Evolutionary conservation across 1,140 invertebrate species (phyloP), one percentile per base, ranked within the genome.

Genomic region (Drosophila saltans): DNA sequence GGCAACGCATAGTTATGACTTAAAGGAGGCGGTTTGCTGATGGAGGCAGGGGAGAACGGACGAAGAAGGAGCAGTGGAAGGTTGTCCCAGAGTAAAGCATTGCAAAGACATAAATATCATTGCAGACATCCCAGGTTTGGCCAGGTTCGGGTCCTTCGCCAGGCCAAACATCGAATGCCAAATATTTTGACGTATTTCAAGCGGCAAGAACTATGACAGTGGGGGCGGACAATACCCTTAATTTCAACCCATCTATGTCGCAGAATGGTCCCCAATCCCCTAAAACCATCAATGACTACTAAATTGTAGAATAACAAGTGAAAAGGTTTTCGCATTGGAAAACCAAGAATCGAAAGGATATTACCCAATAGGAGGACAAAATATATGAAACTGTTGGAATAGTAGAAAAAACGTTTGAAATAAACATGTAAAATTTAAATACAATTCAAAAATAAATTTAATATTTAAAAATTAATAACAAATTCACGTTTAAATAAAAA

Each of bases 161-260:
- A 71, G 71, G 71, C 45, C 71, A 80, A 80, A 70, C 84, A 89
- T 89, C 84, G 84, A 89, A 89, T 84, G 85, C 80, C 84, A 89
- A 89, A 89, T 89, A 89, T 89, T 89, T 89, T 89, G 84, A 89
- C 78, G 84, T 90, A 84, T 89, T 84, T 89, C 84, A 69, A 67
- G 70, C 67, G 73, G n/a, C 56, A 43, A 52, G 26, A 61, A 81
- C 64, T 52, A 52, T 52, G 21, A 52, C 45, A 52, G 26, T 52
- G 45, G 21, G 9, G 21, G 45, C 9, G 45, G 21, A 52, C 45
- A 52, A 26, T 52, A 52, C 21, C 21, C 8, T 24, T 8, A 52
- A 52, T 24, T 26, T 8, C n/a, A 52, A 24, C 16, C 43, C 33
- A 36, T 36, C 33, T 7, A 36, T 6, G 33, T 36, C 6, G 33